Evolutionary conservation across 2,888 invertebrate genomes (phyloP).

Genomic region (Lomographa bimaculata): DNA sequence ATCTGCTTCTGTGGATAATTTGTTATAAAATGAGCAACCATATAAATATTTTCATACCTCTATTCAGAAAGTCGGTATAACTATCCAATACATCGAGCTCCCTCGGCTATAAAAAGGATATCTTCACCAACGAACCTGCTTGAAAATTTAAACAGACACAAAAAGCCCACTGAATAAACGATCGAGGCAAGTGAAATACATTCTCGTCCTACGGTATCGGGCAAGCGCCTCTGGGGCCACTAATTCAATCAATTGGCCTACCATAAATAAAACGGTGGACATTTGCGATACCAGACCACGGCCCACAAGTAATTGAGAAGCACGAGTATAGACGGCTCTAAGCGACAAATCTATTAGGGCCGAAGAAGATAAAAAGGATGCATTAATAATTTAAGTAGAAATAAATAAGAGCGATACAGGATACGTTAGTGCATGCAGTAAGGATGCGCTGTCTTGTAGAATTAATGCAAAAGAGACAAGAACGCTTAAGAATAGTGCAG

Average conservation of each 20-base stretch:
- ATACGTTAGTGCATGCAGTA: conserved; percentile 51
- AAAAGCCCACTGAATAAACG: conserved; percentile 52
- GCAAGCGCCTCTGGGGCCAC: conserved; percentile 72
- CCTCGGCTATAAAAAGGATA: not conserved
- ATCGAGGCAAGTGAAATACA: conserved; percentile 60
- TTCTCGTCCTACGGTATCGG: conserved; percentile 61
- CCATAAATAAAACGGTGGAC: conserved; percentile 76
- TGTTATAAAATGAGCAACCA: no score
- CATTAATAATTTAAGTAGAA: conserved; percentile 65
- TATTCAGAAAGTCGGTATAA: no score
- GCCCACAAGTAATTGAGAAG: conserved; percentile 75
- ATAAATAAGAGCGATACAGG: conserved; percentile 53
- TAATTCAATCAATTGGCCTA: conserved; percentile 80
- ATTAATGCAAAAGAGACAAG: conserved; percentile 28
- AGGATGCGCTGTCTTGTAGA: conserved; percentile 36
- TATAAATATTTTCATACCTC: no score
- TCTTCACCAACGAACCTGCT: conserved; percentile 10
- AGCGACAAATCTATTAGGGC: conserved; percentile 79
- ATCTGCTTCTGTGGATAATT: no score
- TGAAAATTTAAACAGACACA: conserved; percentile 35
- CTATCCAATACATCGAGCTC: no score
- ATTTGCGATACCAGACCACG: conserved; percentile 67
- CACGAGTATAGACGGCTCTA: conserved; percentile 64
- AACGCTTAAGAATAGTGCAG: not conserved
- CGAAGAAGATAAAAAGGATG: conserved; percentile 71